These are phyloP conservation scores for Slavum lentiscoides DNA, from an alignment of 2,888 invertebrate species.

Conservation along the genomic window DNA sequence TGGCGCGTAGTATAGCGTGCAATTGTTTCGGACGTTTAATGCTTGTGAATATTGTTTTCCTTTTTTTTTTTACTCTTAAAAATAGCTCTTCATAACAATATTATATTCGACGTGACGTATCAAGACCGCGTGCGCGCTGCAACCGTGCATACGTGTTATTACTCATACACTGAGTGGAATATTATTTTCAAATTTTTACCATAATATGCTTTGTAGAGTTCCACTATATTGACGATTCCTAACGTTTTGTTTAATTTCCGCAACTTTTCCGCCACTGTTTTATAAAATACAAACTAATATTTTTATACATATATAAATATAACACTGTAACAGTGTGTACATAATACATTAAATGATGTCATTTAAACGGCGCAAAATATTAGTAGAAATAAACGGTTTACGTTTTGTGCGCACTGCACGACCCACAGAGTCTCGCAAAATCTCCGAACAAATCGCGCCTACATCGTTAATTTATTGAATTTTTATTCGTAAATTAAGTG, in stretches of 20 bases:
- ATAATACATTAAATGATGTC: no score
- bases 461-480: no score
- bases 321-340: no score
- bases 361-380: no score
- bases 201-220: slow-evolving; percentile 13
- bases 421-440: no score
- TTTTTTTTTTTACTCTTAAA: background rate
- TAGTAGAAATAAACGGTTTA: no score
- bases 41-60: background rate
- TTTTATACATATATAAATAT: no score
- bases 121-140: background rate
- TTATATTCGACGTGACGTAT: background rate
- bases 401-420: no score
- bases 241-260: slow-evolving; percentile 42
- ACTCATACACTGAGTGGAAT: background rate
- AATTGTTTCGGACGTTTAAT: background rate
- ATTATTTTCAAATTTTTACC: slow-evolving; percentile 23
- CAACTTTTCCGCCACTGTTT: slow-evolving; percentile 23
- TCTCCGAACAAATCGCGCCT: no score
- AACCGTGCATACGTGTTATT: background rate
- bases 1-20: no score
- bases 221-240: slow-evolving; percentile 10
- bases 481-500: no score
- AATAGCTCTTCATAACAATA: background rate
- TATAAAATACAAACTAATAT: slow-evolving; percentile 15